Evolutionary conservation across 1,140 invertebrate species (phyloP), one percentile per base, ranked within the genome.

Genomic region (Drosophila serrata): DNA sequence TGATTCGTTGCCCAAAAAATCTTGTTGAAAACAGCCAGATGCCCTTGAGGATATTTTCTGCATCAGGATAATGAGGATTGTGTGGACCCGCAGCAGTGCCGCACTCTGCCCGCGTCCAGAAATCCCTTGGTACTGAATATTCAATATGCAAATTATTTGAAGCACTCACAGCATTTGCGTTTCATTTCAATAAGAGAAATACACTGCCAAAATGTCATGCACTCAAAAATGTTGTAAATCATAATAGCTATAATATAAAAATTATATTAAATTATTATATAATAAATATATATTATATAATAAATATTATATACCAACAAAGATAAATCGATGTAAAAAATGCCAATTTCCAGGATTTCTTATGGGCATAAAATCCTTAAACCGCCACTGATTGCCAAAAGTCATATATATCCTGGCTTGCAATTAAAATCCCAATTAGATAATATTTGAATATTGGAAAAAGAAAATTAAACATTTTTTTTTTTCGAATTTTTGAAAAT

Each of bases 51-150:
- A 58, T 42, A 72, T 72, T 70, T 37, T 43, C n/a, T 72, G 51
- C 68, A 72, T 48, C 65, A 69, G 49, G 13, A 69, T 69, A 70
- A 70, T 57, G 49, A 68, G 27, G 24, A 27, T 35, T 55, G 19
- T 70, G 17, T 31, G 31, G 31, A 15, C 17, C n/a, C 2, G 27
- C 29, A 15, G 49, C 31, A 17, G 27, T 5, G 2, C 11, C 24
- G 12, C 33, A 17, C 60, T n/a, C 31, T 27, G 19, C 11, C 15
- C 6, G 19, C 22, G n/a, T 33, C 40, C 43, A 27, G 2, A 37
- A 24, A 5, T 31, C 58, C 59, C 49, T 24, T 60, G 6, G 37
- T 4, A 22, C 55, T 40, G 53, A 64, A 64, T 24, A 48, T 65
- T 68, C 43, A 31, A 49, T 64, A 33, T 33, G 64, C 17, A 67